Base-by-base conservation (phyloP, 2,113 vertebrate genomes). In the Ophthalmotilapia sp. region DNA sequence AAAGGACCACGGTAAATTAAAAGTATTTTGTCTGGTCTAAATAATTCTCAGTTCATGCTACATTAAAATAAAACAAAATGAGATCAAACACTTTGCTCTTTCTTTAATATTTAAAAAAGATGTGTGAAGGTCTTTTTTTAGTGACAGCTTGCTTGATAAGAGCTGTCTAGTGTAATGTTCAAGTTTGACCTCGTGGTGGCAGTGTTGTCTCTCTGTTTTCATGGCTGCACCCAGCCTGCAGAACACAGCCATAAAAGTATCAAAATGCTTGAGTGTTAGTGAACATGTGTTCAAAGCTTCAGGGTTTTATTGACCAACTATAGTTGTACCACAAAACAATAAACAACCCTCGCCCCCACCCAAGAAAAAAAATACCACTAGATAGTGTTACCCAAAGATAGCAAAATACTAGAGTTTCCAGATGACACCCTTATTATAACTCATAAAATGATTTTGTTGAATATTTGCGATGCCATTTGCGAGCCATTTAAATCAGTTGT, bases 21-120 rank as follows among this genome's bases (percentile, higher is more conserved):
- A 0, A 56, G 2, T 26, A 56, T 26, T 7, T 56, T 56, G 0
- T 56, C 54, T 55, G 1, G 11, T 26, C 54, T 55, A 55, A 55
- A 55, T 55, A 55, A 55, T 55, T 55, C 2, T 14, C 54, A 7
- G 11, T 55, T 55, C 21, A 26, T 55, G 54, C 11, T 55, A 7
- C 53, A 23, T 1, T 6, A 55, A 23, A 23, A 7, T 23, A 2
- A 55, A 23, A 55, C 53, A 55, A 55, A 55, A 2, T 0, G 21
- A 55, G 1, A 55, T 55, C 6, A 3, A 55, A 56, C 6, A 56
- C 54, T 26, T 56, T 56, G 23, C 23, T 14, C 23, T 56, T 26
- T 56, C 11, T 1, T 56, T 56, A 56, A 56, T 56, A 8, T 56
- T 56, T 2, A 56, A 56, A 56, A 56, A 26, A 13, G 6, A 56